Evolutionary conservation across 2,888 invertebrate species (phyloP), one percentile per base, ranked within the genome.

Genomic region (Hypsopygia costalis): DNA sequence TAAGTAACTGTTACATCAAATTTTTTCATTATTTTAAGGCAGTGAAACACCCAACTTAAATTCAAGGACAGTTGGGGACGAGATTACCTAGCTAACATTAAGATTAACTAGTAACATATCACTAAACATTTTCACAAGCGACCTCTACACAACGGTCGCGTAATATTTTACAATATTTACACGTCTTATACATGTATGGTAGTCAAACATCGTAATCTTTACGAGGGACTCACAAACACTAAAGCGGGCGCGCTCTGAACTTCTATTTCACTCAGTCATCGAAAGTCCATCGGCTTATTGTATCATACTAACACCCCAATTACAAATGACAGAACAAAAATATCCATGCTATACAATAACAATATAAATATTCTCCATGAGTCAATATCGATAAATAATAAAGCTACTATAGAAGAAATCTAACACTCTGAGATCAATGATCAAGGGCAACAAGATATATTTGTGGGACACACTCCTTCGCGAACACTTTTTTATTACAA

Each of bases 31-130:
- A 81, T 81, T 83, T 85, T 88, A 88, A 88, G 88, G 88, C 88
- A 88, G 88, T 88, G 88, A 87, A 81, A 88, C 83, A 81, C 85
- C 88, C 88, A 88, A 87, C 87, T 75, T 75, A 87, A 87, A 86
- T 73, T 79, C 71, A 77, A 87, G 85, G 83, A 81, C 77, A 80
- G 88, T 87, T 82, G 87, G 88, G 87, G 81, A 82, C 81, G 77
- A 86, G 77, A 83, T 87, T 87, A 86, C 83, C 87, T 88, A 87
- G 88, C 88, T 88, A 87, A 87, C 71, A 78, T 85, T 86, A 72
- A 65, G 58, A 70, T 37, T 73, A 87, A 78, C 79, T 83, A 78
- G 81, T 82, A 79, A 76, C 69, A 80, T 86, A 86, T 78, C 72
- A 79, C 85, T 88, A 86, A 80, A 82, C 72, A 81, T 85, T 83